These are phyloP conservation scores for Rhynchonycteris naso DNA, from an alignment of 2,797 vertebrate genomes.

Conservation along the genomic window DNA sequence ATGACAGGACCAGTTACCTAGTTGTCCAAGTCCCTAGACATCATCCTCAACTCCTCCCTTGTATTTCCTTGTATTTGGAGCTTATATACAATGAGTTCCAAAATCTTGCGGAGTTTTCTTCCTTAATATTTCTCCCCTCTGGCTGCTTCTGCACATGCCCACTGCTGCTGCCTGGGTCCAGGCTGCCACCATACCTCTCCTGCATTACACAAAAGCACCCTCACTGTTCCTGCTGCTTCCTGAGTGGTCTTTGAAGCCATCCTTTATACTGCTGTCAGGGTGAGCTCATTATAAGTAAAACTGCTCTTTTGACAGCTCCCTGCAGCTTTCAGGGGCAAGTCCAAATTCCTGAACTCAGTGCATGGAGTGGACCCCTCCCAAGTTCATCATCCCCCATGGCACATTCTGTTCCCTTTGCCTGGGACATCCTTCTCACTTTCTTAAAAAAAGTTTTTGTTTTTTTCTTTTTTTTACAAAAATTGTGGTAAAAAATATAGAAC, in stretches of 20 bases:
- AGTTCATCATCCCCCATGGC: neutral
- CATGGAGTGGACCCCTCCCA: neutral
- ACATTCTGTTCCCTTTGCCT: neutral
- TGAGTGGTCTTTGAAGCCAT: neutral
- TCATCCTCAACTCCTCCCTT: neutral
- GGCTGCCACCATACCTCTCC: neutral
- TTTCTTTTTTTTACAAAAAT: neutral
- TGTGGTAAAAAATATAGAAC: neutral
- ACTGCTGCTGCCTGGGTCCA: neutral
- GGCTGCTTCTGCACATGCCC: neutral
- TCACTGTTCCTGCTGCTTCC: neutral
- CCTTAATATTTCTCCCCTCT: neutral
- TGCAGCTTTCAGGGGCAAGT: neutral
- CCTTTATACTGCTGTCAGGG: neutral
- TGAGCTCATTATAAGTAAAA: neutral
- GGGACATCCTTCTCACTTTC: neutral
- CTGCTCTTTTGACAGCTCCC: neutral
- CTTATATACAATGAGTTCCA: accelerated
- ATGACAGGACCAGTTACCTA: neutral
- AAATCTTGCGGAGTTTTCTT: neutral
- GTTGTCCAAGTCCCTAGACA: neutral
- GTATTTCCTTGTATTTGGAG: too few species aligned
- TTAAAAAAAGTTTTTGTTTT: neutral
- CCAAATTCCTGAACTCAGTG: neutral
- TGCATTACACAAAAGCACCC: neutral